Base-by-base conservation (phyloP, 1,140 invertebrate species). In the Philaenus spumarius region DNA sequence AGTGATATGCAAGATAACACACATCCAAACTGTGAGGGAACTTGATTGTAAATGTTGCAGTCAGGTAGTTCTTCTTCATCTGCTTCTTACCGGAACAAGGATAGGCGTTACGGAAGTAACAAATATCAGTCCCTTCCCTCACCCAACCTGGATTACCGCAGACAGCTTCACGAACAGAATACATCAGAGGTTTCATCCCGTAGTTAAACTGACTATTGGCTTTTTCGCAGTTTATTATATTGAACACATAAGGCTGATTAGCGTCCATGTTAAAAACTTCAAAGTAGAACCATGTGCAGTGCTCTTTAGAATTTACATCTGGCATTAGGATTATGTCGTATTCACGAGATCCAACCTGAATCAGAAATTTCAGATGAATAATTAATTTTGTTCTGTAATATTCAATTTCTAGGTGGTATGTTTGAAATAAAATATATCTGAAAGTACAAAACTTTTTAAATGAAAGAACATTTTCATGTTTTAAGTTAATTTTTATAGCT, bases 241-340 rank as follows among this genome's bases (percentile, higher is more conserved):
- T 94, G 73, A 96, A 94, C 22, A 84, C 82, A 67, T 95, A 95
- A 0, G 82, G 75, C 1, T 78, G 69, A 42, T 79, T 77, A 20
- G 82, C 77, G 53, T 84, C 77, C 84, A 92, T 93, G 67, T 90
- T 89, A 17, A 83, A 84, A 47, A 95, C 84, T 77, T 90, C 84
- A 71, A 95, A 96, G 74, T 95, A 96, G 73, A 95, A 96, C 93
- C 93, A 96, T 63, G 94, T 90, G 67, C 89, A 86, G 62, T 92
- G 81, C 53, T 83, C 82, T 6, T 73, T 75, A 20, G 86, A 87
- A 72, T 94, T 94, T 1, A 93, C 84, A 69, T 96, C 93, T 9
- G 91, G 86, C 71, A 83, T 89, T 48, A 96, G 70, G 54, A 95
- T 85, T 26, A 96, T 73, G 64, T 95, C 89, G 69, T 95, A 96